Conservation (phyloP, 2,888 invertebrate genomes). For the Acronicta aceris region DNA sequence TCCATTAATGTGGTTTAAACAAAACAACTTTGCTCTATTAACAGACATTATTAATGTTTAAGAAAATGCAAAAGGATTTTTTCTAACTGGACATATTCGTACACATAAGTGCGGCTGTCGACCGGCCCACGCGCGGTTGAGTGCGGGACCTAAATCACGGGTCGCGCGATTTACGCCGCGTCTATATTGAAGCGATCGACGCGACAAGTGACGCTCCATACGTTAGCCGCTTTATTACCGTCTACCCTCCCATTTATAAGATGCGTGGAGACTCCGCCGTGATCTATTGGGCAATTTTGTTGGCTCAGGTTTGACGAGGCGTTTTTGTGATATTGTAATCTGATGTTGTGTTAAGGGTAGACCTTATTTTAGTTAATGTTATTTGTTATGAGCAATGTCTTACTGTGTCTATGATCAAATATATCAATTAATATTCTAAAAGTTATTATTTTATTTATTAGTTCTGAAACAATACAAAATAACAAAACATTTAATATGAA, state of each 20-base stretch:
- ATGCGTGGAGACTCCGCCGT: slow-evolving; percentile 29
- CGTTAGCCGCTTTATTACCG: slow-evolving; percentile 51
- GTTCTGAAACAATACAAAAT: too few species aligned
- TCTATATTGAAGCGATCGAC: slow-evolving; percentile 51
- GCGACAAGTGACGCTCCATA: slow-evolving; percentile 46
- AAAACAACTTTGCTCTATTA: too few species aligned
- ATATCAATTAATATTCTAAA: too few species aligned
- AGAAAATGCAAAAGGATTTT: too few species aligned
- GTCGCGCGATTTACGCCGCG: slow-evolving; percentile 45
- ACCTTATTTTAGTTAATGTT: neutral
- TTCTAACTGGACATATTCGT: neutral
- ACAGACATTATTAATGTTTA: too few species aligned
- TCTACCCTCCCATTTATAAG: slow-evolving; percentile 41
- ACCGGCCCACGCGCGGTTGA: neutral
- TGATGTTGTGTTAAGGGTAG: slow-evolving; percentile 8
- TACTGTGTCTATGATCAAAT: neutral
- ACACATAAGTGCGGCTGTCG: neutral
- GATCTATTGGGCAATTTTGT: slow-evolving; percentile 48
- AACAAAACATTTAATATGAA: too few species aligned
- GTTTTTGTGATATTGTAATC: slow-evolving; percentile 38
- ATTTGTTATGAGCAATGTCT: neutral
- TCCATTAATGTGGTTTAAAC: too few species aligned
- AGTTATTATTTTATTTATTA: too few species aligned
- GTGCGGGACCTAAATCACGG: slow-evolving; percentile 36
- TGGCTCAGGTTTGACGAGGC: slow-evolving; percentile 15